phyloP scores from a whole-genome alignment of 2,797 vertebrate species.

The Pempheris klunzingeri region DNA sequence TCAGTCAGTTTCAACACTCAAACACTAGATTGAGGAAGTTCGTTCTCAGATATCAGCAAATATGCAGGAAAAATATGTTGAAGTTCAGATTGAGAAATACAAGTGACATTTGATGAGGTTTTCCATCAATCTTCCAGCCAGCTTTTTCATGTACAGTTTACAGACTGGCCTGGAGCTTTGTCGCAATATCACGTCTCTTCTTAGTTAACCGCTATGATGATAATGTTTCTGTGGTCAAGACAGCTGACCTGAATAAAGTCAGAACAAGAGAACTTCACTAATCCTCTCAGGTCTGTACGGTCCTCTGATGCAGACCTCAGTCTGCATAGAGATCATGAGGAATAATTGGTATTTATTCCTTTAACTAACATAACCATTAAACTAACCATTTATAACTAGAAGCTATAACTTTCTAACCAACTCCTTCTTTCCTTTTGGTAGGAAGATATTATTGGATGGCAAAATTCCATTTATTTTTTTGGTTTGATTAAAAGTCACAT shows the following conservation, averaged over 20 bases:
- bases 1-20: background rate
- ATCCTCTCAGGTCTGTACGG: background rate
- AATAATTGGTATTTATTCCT: background rate
- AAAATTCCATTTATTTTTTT: background rate
- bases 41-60: background rate
- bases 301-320: too few relatives aligned
- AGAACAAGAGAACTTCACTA: background rate
- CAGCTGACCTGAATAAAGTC: background rate
- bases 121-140: too few relatives aligned
- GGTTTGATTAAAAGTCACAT: constrained; percentile 1
- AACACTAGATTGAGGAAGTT: background rate
- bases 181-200: too few relatives aligned
- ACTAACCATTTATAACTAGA: background rate
- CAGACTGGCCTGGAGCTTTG: background rate
- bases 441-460: background rate
- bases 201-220: background rate
- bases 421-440: background rate
- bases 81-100: background rate
- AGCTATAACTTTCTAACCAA: background rate
- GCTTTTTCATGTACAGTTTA: background rate
- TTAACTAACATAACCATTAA: too few relatives aligned
- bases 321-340: background rate
- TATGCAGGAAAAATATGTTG: background rate
- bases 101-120: too few relatives aligned
- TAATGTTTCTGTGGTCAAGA: background rate